Evolutionary conservation across 2,888 invertebrate genomes (phyloP).

Genomic region (Stramonita haemastoma): DNA sequence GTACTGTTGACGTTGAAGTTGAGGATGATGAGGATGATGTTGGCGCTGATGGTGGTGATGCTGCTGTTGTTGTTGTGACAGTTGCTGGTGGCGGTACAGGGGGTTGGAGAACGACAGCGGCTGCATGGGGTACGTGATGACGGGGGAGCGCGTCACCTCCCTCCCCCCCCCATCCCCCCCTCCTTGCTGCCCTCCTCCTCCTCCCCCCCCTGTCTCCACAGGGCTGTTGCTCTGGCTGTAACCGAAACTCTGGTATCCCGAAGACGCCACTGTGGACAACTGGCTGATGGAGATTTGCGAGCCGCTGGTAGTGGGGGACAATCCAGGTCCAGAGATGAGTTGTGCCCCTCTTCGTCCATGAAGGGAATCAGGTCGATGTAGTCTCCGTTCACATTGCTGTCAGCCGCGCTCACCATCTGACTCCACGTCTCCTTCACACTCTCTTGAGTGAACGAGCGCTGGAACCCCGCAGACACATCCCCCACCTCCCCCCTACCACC

Average conservation of each 20-base stretch:
- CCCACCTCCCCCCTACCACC: too few species aligned
- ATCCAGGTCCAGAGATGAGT: slow-evolving; percentile 78
- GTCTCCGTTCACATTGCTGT: slow-evolving; percentile 73
- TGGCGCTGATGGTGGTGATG: slow-evolving; percentile 10
- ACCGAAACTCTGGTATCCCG: slow-evolving; percentile 92
- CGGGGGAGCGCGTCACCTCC: slow-evolving; percentile 61
- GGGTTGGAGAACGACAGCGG: slow-evolving; percentile 89
- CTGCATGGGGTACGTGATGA: slow-evolving; percentile 61
- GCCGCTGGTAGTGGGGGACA: slow-evolving; percentile 64
- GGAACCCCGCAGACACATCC: slow-evolving; percentile 61
- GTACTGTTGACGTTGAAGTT: slow-evolving; percentile 9
- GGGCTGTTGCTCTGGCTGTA: slow-evolving; percentile 83
- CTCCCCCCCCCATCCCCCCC: slow-evolving; percentile 45
- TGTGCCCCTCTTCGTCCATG: slow-evolving; percentile 79
- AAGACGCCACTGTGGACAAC: slow-evolving; percentile 79
- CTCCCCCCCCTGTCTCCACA: slow-evolving; percentile 2
- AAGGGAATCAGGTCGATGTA: slow-evolving; percentile 75
- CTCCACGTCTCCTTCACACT: slow-evolving; percentile 70
- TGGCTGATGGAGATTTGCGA: slow-evolving; percentile 88
- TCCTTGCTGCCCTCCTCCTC: too few species aligned
- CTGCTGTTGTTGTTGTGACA: slow-evolving; percentile 35
- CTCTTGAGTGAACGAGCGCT: slow-evolving; percentile 46
- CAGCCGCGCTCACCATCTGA: slow-evolving; percentile 72
- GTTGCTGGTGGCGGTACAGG: slow-evolving; percentile 82
- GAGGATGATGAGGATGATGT: not conserved